These are phyloP conservation scores for Pseudomyrmex dendroicus DNA, from an alignment of 1,140 invertebrate genomes.

Conservation along the genomic window DNA sequence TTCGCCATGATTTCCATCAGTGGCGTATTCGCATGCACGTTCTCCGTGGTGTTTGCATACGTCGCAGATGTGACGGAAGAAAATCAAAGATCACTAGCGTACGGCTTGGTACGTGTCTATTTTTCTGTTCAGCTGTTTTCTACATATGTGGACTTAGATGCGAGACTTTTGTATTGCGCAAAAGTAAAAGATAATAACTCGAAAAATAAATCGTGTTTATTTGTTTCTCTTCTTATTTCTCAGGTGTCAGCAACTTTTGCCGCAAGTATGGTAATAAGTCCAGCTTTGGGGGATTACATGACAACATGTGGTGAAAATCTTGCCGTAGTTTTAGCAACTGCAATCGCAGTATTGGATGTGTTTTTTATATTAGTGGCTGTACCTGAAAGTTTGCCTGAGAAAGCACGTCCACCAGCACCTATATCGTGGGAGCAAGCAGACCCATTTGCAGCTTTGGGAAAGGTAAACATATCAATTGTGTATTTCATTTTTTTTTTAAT, in stretches of 20 bases:
- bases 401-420: constrained; percentile 92
- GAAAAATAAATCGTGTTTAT: constrained; percentile 28
- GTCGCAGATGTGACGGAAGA: constrained; percentile 99
- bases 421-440: constrained; percentile 99
- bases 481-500: constrained; percentile 7
- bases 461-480: constrained; percentile 84
- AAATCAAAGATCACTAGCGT: constrained; percentile 97
- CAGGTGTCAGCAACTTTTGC: constrained; percentile 98
- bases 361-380: constrained; percentile 99
- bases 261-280: constrained; percentile 98
- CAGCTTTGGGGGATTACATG: constrained; percentile 97
- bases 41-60: constrained; percentile 99
- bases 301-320: constrained; percentile 95
- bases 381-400: constrained; percentile 98
- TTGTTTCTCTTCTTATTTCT: constrained; percentile 37
- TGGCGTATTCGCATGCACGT: constrained; percentile 99
- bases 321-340: constrained; percentile 98
- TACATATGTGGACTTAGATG: neutral
- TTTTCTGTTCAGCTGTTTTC: neutral
- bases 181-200: neutral
- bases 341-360: constrained; percentile 97
- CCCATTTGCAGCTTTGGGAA: constrained; percentile 92
- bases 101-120: constrained; percentile 93
- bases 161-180: neutral
- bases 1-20: constrained; percentile 99